These are phyloP conservation scores for Siniperca scherzeri DNA, from an alignment of 2,797 vertebrate species.

Conservation along the genomic window DNA sequence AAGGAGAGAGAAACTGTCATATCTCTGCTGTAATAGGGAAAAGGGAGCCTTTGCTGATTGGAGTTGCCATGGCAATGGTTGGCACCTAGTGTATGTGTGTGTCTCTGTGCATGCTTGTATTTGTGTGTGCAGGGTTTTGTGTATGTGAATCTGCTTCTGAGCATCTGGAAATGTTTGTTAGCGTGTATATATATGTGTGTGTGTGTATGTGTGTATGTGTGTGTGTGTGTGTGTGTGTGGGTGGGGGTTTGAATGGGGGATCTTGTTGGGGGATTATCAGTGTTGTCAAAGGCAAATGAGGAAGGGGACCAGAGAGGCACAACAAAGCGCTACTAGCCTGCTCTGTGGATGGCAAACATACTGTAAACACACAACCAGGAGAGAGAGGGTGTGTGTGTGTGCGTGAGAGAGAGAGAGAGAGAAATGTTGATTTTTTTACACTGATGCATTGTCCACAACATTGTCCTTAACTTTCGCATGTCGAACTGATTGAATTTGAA, in stretches of 20 bases:
- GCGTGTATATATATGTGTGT: slow-evolving; percentile 9
- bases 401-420: neutral
- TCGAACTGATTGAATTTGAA: slow-evolving; percentile 22
- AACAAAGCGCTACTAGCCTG: slow-evolving; percentile 48
- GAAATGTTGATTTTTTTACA: slow-evolving; percentile 18
- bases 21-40: slow-evolving; percentile 74
- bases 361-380: slow-evolving; percentile 48
- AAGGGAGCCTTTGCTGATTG: slow-evolving; percentile 79
- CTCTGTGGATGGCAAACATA: slow-evolving; percentile 50
- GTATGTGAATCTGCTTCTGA: slow-evolving; percentile 50
- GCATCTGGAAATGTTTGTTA: slow-evolving; percentile 69
- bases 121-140: slow-evolving; percentile 58
- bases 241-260: slow-evolving; percentile 54
- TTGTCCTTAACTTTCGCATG: slow-evolving; percentile 23
- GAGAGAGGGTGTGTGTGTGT: neutral
- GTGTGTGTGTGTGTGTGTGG: slow-evolving; percentile 32
- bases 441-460: neutral
- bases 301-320: slow-evolving; percentile 58
- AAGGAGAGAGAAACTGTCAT: slow-evolving; percentile 76
- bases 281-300: slow-evolving; percentile 75
- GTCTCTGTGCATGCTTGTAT: slow-evolving; percentile 53
- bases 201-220: slow-evolving; percentile 21
- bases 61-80: slow-evolving; percentile 83
- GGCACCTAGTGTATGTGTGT: slow-evolving; percentile 63
- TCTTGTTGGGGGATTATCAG: slow-evolving; percentile 75